phyloP scores from a whole-genome alignment of 1,140 invertebrate species.

The Habropoda laboriosa region DNA sequence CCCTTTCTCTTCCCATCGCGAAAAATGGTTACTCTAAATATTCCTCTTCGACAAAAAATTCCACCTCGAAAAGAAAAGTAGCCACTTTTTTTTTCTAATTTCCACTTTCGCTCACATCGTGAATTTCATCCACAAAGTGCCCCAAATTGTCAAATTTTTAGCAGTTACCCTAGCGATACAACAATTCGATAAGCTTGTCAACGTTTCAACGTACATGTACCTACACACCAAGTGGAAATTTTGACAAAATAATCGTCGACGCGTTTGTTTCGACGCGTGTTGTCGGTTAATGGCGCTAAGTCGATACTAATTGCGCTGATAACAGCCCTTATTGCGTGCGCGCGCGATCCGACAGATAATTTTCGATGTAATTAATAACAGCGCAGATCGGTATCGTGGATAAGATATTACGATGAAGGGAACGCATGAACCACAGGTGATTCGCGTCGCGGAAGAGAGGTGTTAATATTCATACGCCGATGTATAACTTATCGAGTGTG shows the following conservation, averaged over 20 bases:
- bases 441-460: background rate
- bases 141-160: too few relatives aligned
- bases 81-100: too few relatives aligned
- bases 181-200: too few relatives aligned
- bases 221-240: background rate
- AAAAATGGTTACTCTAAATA: too few relatives aligned
- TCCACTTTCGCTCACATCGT: too few relatives aligned
- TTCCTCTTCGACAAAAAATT: too few relatives aligned
- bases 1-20: too few relatives aligned
- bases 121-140: too few relatives aligned
- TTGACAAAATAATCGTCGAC: background rate
- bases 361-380: slow-evolving; percentile 36
- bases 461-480: slow-evolving; percentile 39
- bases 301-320: slow-evolving; percentile 8
- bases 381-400: slow-evolving; percentile 5
- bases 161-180: too few relatives aligned
- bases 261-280: background rate
- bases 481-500: too few relatives aligned
- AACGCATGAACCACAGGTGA: slow-evolving; percentile 31
- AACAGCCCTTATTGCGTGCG: background rate
- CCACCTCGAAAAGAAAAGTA: too few relatives aligned
- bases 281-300: background rate
- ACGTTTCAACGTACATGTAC: too few relatives aligned
- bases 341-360: slow-evolving; percentile 10
- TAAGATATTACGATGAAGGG: slow-evolving; percentile 22